phyloP scores from a whole-genome alignment of 2,888 invertebrate genomes.

The Rotaria magnacalcarata region DNA sequence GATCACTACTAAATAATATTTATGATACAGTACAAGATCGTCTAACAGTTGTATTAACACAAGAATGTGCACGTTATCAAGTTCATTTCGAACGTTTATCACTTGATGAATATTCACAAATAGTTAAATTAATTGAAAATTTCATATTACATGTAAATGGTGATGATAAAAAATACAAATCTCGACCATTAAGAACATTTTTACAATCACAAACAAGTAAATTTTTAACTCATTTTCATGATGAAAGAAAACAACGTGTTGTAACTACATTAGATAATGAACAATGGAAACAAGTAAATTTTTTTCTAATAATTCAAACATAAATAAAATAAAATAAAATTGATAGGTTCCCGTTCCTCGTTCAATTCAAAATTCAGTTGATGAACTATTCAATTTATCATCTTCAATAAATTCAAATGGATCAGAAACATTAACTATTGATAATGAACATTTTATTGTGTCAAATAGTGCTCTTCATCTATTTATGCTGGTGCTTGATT shows the following conservation, averaged over 20 bases:
- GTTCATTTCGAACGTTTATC: constrained; percentile 19
- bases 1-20: not conserved
- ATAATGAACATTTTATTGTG: constrained; percentile 25
- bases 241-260: constrained; percentile 27
- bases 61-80: not conserved
- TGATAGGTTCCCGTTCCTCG: not conserved
- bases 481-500: constrained; percentile 24
- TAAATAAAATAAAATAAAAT: not conserved
- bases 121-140: not conserved
- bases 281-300: constrained; percentile 22
- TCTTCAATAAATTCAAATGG: not conserved
- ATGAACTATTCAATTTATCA: constrained; percentile 1
- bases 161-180: not conserved
- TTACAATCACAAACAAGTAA: constrained; percentile 26
- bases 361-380: not conserved
- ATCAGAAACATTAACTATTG: not conserved
- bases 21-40: constrained; percentile 22
- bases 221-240: constrained; percentile 3
- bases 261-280: not conserved
- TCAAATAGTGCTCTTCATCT: constrained; percentile 8
- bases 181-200: not conserved
- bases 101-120: not conserved
- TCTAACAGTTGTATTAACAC: not conserved
- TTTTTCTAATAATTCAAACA: not conserved
- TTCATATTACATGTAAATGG: not conserved